Evolutionary conservation across 2,888 invertebrate genomes (phyloP).

Genomic region (Morpho deidamia): DNA sequence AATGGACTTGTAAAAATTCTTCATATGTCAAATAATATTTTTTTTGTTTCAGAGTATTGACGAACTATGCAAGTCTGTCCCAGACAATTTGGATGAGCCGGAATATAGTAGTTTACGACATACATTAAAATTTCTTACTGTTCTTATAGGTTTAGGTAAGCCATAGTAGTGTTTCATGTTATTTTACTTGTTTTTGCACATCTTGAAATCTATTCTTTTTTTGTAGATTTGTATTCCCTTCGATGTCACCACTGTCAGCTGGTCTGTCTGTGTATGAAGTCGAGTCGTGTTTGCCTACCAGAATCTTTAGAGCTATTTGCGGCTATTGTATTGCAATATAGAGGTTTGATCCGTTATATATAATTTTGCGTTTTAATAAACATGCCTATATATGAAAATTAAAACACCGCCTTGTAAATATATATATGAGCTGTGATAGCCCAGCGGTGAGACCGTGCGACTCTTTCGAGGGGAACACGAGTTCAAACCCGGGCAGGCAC

Average conservation of each 20-base stretch:
- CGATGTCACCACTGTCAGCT: constrained; percentile 52
- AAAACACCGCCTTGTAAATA: too few relatives aligned
- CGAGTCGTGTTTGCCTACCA: constrained; percentile 52
- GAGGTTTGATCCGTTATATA: constrained; percentile 44
- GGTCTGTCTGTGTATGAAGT: constrained; percentile 56
- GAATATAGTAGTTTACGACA: constrained; percentile 54
- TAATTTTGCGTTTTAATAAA: too few relatives aligned
- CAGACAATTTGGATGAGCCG: constrained; percentile 48
- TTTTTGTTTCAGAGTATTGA: constrained; percentile 50
- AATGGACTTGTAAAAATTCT: too few relatives aligned
- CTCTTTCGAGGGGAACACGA: too few relatives aligned
- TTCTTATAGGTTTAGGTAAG: constrained; percentile 55
- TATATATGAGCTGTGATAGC: too few relatives aligned
- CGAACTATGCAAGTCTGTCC: constrained; percentile 38
- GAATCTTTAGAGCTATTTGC: constrained; percentile 61
- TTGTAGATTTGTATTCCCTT: constrained; percentile 59
- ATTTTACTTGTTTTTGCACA: not conserved
- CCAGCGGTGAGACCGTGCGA: too few relatives aligned
- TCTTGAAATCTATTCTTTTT: constrained; percentile 17
- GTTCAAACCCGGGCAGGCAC: too few relatives aligned
- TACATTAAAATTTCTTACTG: constrained; percentile 57
- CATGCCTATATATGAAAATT: too few relatives aligned
- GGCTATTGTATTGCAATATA: constrained; percentile 61
- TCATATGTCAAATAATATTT: too few relatives aligned
- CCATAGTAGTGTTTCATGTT: not conserved